Percentiles rank a stretch among this genome's conserved stretches.
phyloP scores from a whole-genome alignment of 2,888 invertebrate genomes.

The Myopa tessellatipennis region DNA sequence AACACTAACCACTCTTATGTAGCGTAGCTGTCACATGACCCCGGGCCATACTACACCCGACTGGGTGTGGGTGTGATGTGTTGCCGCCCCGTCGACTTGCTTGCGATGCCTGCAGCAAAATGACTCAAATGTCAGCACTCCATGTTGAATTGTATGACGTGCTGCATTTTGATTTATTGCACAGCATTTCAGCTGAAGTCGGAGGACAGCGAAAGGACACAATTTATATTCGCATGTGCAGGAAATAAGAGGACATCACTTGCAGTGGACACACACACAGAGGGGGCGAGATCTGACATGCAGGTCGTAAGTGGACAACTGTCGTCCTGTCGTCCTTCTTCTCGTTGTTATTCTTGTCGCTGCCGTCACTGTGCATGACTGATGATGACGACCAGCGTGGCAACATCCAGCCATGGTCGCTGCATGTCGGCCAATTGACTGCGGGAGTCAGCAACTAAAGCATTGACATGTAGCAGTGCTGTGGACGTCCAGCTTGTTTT shows the following conservation, averaged over 20 bases:
- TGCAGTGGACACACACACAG: slow-evolving; percentile 27
- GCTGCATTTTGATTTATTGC: slow-evolving; percentile 58
- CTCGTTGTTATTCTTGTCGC: slow-evolving; percentile 43
- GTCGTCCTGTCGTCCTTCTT: not conserved
- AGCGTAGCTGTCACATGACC: not conserved
- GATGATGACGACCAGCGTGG: slow-evolving; percentile 51
- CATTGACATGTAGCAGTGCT: slow-evolving; percentile 13
- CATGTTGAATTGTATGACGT: slow-evolving; percentile 57
- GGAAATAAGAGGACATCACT: slow-evolving; percentile 23
- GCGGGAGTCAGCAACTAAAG: slow-evolving; percentile 15
- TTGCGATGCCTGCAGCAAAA: slow-evolving; percentile 46
- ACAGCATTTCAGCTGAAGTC: slow-evolving; percentile 44
- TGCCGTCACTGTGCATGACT: slow-evolving; percentile 51
- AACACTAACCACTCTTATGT: not conserved
- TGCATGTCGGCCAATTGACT: slow-evolving; percentile 31
- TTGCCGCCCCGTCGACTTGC: slow-evolving; percentile 49
- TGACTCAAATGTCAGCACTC: slow-evolving; percentile 56
- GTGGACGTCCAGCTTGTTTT: slow-evolving; percentile 17
- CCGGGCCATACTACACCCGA: slow-evolving; percentile 40
- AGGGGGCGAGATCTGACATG: slow-evolving; percentile 38
- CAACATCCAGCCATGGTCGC: slow-evolving; percentile 3
- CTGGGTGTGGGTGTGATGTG: slow-evolving; percentile 47
- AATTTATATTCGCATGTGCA: slow-evolving; percentile 52
- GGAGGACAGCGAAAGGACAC: slow-evolving; percentile 48
- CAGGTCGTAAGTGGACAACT: slow-evolving; percentile 45